Conservation (phyloP, 2,797 vertebrate species). For the Crax fasciolata region DNA sequence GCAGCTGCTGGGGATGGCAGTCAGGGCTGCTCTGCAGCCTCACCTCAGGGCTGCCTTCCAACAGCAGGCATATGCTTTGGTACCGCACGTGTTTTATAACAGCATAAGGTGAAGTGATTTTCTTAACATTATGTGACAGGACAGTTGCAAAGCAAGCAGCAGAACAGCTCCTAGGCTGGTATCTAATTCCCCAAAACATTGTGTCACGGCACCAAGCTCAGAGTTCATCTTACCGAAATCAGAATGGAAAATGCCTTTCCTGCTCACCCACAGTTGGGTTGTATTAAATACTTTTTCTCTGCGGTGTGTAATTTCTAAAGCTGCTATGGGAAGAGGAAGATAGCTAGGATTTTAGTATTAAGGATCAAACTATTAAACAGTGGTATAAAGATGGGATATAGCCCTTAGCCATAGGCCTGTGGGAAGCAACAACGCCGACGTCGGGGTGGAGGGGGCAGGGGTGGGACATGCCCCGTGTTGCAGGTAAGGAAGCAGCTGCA, state of each 20-base stretch:
- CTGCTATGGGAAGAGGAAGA: background rate
- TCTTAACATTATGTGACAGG: background rate
- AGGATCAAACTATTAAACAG: background rate
- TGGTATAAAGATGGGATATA: background rate
- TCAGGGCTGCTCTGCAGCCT: background rate
- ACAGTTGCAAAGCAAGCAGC: background rate
- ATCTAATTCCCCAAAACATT: background rate
- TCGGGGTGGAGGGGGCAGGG: background rate
- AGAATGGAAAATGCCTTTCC: background rate
- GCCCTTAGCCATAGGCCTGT: fast-evolving
- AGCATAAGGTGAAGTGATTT: background rate
- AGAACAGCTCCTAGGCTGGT: background rate
- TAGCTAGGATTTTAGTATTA: background rate
- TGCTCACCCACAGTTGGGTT: background rate
- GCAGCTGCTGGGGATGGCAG: fast-evolving
- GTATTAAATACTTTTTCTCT: background rate
- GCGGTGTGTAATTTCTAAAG: background rate
- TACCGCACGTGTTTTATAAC: background rate
- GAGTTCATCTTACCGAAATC: background rate
- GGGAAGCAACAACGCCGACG: background rate
- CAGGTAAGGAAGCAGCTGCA: background rate
- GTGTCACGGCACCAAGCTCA: background rate
- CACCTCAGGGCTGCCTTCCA: background rate
- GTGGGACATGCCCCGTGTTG: background rate
- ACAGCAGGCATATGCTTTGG: background rate